Evolutionary conservation across 2,113 vertebrate species (phyloP).

Genomic region (Puffinus mauretanicus): DNA sequence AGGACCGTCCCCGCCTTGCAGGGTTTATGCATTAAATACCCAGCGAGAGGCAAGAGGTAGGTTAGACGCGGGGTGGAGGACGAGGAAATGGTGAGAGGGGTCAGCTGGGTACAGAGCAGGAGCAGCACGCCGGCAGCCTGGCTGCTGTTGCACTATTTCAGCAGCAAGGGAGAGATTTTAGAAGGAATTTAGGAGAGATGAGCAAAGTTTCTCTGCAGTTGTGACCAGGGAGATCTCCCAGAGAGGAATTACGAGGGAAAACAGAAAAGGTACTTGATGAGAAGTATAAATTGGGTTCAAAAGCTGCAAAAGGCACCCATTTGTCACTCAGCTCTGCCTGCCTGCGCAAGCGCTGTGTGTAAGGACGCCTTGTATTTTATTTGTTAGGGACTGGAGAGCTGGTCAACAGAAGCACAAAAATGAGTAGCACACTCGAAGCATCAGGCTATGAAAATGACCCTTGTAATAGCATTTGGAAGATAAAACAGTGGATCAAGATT

Average conservation of each 20-base stretch:
- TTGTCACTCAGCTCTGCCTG: neutral
- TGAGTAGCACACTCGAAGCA: neutral
- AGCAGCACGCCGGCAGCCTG: accelerated
- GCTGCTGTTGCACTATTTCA: neutral
- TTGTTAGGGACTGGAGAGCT: neutral
- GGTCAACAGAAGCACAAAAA: neutral
- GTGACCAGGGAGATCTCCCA: neutral
- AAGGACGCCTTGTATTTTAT: neutral
- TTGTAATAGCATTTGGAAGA: neutral
- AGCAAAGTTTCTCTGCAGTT: neutral
- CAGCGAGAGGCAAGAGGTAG: neutral
- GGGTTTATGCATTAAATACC: neutral
- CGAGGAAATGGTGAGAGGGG: neutral
- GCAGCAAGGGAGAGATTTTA: neutral
- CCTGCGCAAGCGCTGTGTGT: accelerated
- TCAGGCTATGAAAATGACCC: neutral
- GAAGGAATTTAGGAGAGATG: neutral
- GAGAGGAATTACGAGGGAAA: neutral
- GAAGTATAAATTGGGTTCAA: neutral
- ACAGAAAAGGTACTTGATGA: neutral
- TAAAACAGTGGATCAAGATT: neutral
- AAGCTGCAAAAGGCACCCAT: neutral
- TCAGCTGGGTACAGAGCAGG: neutral
- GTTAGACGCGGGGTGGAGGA: neutral
- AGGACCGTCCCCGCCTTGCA: neutral